A percentile compares a stretch with the other conserved stretches of the same genome.
These are phyloP conservation scores for Micrastur ruficollis DNA, from an alignment of 2,797 vertebrate genomes.

Conservation along the genomic window DNA sequence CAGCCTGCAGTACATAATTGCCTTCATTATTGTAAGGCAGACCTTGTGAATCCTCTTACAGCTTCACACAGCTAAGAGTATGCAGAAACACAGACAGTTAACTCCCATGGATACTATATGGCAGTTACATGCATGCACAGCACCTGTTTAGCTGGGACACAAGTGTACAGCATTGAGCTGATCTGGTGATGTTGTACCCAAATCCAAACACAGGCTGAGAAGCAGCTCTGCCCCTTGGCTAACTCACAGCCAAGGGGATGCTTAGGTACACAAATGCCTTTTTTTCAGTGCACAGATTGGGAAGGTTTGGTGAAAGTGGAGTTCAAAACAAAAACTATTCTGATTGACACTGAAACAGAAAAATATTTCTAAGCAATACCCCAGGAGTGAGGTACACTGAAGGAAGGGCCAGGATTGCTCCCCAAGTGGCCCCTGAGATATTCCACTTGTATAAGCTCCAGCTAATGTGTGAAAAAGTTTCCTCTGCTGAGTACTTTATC, in stretches of 20 bases:
- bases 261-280: neutral
- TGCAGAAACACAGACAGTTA: neutral
- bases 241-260: neutral
- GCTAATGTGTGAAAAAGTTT: neutral
- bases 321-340: neutral
- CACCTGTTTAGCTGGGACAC: neutral
- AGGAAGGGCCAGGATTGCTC: neutral
- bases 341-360: neutral
- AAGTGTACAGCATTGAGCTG: neutral
- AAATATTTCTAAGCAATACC: neutral
- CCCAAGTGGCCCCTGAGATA: neutral
- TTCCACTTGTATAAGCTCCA: neutral
- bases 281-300: neutral
- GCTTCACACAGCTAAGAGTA: neutral
- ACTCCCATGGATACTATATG: fast-evolving
- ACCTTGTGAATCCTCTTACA: neutral
- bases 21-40: neutral
- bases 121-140: neutral
- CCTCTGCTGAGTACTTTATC: neutral
- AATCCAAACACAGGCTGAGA: neutral
- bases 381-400: neutral
- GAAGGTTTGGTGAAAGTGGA: neutral
- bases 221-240: neutral
- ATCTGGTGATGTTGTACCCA: neutral
- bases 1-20: neutral